Base-by-base conservation (phyloP, 1,140 invertebrate species). In the Ctenoplectra terminalis region DNA sequence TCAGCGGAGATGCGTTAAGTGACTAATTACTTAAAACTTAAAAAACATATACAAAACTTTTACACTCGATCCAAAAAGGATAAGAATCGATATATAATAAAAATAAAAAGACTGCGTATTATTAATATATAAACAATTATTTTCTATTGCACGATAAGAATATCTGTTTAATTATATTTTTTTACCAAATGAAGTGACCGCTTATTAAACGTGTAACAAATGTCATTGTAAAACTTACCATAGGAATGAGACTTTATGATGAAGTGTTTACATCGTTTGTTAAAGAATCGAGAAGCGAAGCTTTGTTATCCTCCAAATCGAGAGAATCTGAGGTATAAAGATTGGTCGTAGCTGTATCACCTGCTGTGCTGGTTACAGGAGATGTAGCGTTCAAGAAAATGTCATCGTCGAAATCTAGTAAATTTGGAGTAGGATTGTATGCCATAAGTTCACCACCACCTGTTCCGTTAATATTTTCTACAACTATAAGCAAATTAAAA, bases 391-490 rank as follows among this genome's bases (percentile, higher is more conserved):
- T 58, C n/a, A 86, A 79, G 23, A 93, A 85, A 13, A 93, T 91
- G 31, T 93, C 92, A 8, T 91, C 88, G 23, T 93, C 92, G 31
- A 93, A 90, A 81, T 94, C 92, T 15, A 93, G 63, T 48, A 93
- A 76, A 71, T 58, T 88, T 6, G 88, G 46, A 4, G 89, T 69
- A 9, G 90, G 75, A 78, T 90, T 91, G 79, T 94, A 94, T 0
- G 92, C 77, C 89, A 93, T 93, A 7, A 94, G 80, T 83, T 93
- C 92, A 34, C 92, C 91, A 74, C 92, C 90, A 52, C 78, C 85
- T 40, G 74, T 85, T 56, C 82, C 83, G 60, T 89, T 86, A 5
- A 43, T 69, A 54, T 82, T 84, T 63, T 90, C 91, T 88, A 69
- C n/a, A 81, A 80, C 58, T 83, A 9, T 48, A 75, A 37, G 37